Base-by-base conservation (phyloP, 92 coral and sea anemone genomes). In the Parazoanthus swiftii region DNA sequence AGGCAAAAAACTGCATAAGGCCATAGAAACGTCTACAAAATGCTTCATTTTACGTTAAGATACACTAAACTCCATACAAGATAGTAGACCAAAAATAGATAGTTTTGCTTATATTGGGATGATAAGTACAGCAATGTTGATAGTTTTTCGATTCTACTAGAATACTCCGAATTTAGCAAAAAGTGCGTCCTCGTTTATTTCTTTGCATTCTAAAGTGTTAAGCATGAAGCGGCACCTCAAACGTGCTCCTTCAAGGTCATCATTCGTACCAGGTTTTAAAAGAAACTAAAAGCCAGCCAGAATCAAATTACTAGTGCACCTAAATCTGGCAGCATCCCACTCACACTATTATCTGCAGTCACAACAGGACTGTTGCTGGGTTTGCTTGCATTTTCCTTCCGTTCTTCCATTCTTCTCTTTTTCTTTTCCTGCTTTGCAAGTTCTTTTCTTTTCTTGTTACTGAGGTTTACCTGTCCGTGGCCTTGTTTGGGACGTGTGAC, bases 391-490 rank as follows among this genome's bases (percentile, higher is more conserved):
- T 94, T 94, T 29, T 95, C 94, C 13, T 93, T 93, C 76, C 92
- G 85, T 76, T 94, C 93, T 80, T 97, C 97, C 91, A 93, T 95
- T 75, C 96, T 88, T 59, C 92, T 82, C 81, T 94, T 92, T 86
- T 97, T 97, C 89, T 95, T 97, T 91, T 95, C 99, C 80, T 92
- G 94, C 90, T 93, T 91, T 20, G 99, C 99, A 23, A 92, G 95
- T 81, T 97, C 96, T 89, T 97, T 97, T 86, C 98, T 91, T 85
- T 93, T 96, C 91, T 92, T 90, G 89, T 92, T 96, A 81, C 93
- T 95, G 43, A 95, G 82, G 26, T 87, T 86, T 23, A 73, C 9
- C 21, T 76, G 85, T 67, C 79, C 82, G 35, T 89, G 92, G 9
- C 81, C 73, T 48, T 88, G 79, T 85, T 89, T 93, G 16, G 91